Evolutionary conservation across 2,888 invertebrate genomes (phyloP).

Genomic region (Heliconius sara): DNA sequence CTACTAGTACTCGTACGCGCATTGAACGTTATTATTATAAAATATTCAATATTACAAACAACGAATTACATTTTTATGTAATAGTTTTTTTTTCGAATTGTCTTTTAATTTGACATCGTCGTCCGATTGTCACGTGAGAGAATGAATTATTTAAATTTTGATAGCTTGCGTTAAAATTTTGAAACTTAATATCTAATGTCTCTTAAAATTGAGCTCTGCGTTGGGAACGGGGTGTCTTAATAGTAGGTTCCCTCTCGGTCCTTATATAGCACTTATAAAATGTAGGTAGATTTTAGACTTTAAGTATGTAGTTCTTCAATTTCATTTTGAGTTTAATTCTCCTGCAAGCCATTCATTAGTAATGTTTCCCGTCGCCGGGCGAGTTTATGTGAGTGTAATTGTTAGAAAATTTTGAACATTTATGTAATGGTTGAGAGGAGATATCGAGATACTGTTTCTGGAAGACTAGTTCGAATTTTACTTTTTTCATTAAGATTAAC

Average conservation of each 20-base stretch:
- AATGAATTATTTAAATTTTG: no score
- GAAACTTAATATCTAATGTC: no score
- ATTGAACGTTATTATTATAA: not conserved
- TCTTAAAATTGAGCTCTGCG: no score
- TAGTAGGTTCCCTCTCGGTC: no score
- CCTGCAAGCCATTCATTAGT: not conserved
- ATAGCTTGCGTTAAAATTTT: no score
- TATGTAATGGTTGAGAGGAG: not conserved
- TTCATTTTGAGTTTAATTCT: constrained; percentile 8
- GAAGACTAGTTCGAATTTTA: no score
- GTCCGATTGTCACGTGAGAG: no score
- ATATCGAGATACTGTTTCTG: not conserved
- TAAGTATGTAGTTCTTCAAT: constrained; percentile 5
- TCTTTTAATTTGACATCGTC: no score
- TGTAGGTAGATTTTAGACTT: not conserved
- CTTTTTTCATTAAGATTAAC: no score
- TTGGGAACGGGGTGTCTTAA: no score
- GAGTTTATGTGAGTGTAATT: constrained; percentile 15
- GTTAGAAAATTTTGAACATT: constrained; percentile 15
- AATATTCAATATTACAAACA: not conserved
- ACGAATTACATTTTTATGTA: not conserved
- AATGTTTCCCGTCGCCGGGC: not conserved
- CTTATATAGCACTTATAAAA: not conserved
- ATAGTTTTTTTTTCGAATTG: no score
- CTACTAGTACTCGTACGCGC: no score